phyloP scores from a whole-genome alignment of 2,888 invertebrate species.

The Sinelater perroti region DNA sequence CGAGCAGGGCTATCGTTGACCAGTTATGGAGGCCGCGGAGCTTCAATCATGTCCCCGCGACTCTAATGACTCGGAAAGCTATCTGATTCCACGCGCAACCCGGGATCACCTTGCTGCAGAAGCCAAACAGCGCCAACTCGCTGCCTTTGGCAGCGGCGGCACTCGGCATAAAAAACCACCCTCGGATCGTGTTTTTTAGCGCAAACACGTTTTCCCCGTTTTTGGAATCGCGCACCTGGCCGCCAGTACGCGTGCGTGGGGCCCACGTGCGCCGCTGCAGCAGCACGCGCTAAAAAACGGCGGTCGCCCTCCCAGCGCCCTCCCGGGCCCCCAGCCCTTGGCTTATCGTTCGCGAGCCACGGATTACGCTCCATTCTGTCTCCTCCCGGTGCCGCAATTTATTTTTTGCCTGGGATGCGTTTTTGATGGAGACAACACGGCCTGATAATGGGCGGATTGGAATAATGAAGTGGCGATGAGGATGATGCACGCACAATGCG shows the following conservation, averaged over 20 bases:
- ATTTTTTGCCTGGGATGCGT: conserved; percentile 26
- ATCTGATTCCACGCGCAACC: too few species aligned
- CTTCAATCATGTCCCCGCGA: too few species aligned
- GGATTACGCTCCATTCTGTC: conserved; percentile 31
- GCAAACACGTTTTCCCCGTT: conserved; percentile 38
- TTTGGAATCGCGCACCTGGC: conserved; percentile 42
- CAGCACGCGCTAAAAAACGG: conserved; percentile 38
- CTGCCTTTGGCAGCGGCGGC: conserved; percentile 24
- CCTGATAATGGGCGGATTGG: conserved; percentile 1
- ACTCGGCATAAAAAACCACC: conserved; percentile 36
- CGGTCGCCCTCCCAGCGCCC: conserved; percentile 35
- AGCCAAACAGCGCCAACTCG: background rate
- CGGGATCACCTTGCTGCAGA: too few species aligned
- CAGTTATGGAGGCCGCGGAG: too few species aligned
- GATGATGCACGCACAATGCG: too few species aligned
- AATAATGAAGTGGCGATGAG: conserved; percentile 1
- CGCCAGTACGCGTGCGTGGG: conserved; percentile 37
- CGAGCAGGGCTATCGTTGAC: background rate
- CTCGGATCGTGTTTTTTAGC: conserved; percentile 41
- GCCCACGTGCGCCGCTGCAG: conserved; percentile 38
- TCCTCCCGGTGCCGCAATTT: conserved; percentile 32
- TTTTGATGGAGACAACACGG: conserved; percentile 31
- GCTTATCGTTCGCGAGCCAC: conserved; percentile 34
- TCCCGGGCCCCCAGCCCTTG: conserved; percentile 36
- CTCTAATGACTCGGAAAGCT: too few species aligned